phyloP scores from a whole-genome alignment of 2,888 invertebrate species.

The Crossocerus cetratus region DNA sequence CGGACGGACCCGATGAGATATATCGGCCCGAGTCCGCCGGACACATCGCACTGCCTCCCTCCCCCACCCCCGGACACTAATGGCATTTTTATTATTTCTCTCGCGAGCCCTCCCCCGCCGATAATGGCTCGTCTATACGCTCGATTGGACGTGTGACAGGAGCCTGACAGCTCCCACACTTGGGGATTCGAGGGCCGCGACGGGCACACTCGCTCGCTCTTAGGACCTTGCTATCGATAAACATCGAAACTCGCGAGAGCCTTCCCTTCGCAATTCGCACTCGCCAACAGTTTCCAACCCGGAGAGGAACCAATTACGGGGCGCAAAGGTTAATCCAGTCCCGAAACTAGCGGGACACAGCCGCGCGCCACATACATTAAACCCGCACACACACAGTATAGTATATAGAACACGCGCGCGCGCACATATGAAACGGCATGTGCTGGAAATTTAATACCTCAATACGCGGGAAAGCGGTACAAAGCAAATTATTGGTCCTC shows the following conservation, averaged over 20 bases:
- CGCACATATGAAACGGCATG: no score
- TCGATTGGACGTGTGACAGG: constrained; percentile 74
- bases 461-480: neutral
- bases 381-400: no score
- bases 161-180: constrained; percentile 62
- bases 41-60: constrained; percentile 60
- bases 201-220: constrained; percentile 19
- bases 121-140: constrained; percentile 68
- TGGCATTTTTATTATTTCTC: constrained; percentile 77
- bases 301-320: no score
- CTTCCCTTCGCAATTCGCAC: no score
- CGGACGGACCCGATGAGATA: constrained; percentile 62
- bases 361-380: no score
- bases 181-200: neutral
- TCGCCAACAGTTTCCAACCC: no score
- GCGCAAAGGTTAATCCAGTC: no score
- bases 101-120: constrained; percentile 41
- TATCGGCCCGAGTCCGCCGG: constrained; percentile 65
- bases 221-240: neutral
- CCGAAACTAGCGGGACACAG: no score
- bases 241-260: no score
- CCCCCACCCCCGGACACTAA: constrained; percentile 69
- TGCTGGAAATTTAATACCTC: no score
- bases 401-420: no score
- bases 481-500: constrained; percentile 23